Conservation (phyloP, 2,888 invertebrate species). For the Priocnemis perturbator region DNA sequence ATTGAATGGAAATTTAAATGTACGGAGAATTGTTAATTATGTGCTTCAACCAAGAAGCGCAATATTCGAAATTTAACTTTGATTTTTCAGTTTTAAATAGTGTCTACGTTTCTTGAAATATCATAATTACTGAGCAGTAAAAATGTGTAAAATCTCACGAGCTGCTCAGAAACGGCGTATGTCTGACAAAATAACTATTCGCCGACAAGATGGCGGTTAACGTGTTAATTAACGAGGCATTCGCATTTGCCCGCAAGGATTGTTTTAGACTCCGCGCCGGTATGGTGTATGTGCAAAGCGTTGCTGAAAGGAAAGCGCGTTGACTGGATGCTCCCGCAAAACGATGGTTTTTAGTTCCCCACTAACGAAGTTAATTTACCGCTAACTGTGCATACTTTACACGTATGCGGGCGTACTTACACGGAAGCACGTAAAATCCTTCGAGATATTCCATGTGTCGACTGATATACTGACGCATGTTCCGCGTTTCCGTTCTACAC, state of each 20-base stretch:
- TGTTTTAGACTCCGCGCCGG: constrained; percentile 6
- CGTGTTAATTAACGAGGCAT: constrained; percentile 41
- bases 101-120: no score
- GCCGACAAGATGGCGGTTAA: background rate
- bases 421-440: no score
- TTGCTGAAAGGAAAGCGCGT: background rate
- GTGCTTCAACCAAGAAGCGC: no score
- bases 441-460: no score
- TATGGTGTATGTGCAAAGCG: constrained; percentile 10
- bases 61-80: no score
- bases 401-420: no score
- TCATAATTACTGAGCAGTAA: background rate
- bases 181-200: background rate
- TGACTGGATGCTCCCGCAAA: background rate
- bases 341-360: constrained; percentile 20
- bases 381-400: background rate
- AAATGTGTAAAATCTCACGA: constrained; percentile 22
- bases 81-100: no score
- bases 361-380: constrained; percentile 20
- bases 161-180: constrained; percentile 18
- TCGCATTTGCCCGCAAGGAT: constrained; percentile 20
- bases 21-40: no score
- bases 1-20: no score
- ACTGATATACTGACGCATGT: no score
- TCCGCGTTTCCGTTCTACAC: no score